phyloP scores from a whole-genome alignment of 2,113 vertebrate species.

The Sorex fumeus region DNA sequence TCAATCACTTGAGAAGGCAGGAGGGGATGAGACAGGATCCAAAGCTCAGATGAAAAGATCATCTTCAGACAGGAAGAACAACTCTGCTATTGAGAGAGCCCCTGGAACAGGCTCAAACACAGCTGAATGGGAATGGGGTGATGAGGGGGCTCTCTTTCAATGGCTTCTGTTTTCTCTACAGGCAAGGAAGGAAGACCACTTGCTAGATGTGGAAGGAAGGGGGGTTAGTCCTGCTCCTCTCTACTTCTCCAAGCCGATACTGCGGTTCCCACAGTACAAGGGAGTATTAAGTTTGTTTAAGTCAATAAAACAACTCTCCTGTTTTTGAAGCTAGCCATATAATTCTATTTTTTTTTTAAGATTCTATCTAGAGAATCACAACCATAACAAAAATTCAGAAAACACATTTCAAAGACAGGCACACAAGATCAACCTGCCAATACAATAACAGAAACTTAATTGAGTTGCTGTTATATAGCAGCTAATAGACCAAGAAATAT shows the following conservation, averaged over 20 bases:
- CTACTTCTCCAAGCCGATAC: constrained; percentile 41
- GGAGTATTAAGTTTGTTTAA: constrained; percentile 46
- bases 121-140: neutral
- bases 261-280: neutral
- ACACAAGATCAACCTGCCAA: neutral
- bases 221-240: neutral
- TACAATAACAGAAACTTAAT: constrained; percentile 34
- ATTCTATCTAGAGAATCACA: constrained; percentile 19
- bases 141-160: neutral
- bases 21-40: neutral
- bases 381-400: constrained; percentile 51
- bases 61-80: neutral
- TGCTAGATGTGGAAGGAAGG: constrained; percentile 30
- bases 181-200: constrained; percentile 3
- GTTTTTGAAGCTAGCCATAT: constrained; percentile 19
- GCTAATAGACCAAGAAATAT: neutral
- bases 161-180: constrained; percentile 16
- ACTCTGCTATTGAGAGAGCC: neutral
- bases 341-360: neutral
- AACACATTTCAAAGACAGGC: constrained; percentile 51
- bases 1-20: constrained; percentile 26
- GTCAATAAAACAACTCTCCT: constrained; percentile 14
- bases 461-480: neutral
- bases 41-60: neutral
- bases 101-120: neutral